phyloP scores from a whole-genome alignment of 2,113 vertebrate genomes.

The Clarias magur region DNA sequence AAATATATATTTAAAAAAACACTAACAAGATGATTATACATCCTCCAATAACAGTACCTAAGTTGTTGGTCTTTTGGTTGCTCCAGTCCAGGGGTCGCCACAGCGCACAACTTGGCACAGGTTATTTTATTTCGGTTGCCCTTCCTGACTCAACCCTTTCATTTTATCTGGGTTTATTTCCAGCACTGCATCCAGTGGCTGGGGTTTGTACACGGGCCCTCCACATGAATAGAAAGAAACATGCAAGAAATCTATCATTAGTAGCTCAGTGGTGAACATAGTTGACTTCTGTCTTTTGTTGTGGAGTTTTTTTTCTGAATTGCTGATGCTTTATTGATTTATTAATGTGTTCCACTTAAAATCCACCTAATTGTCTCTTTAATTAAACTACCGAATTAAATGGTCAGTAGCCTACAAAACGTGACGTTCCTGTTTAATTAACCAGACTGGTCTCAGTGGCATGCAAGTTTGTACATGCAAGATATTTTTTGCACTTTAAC shows the following conservation, averaged over 20 bases:
- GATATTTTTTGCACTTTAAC: not conserved
- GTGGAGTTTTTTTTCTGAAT: not conserved
- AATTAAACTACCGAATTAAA: not conserved
- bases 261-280: too few species aligned
- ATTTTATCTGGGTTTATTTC: too few species aligned
- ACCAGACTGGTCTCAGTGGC: not conserved
- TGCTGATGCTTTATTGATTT: not conserved
- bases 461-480: not conserved
- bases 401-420: not conserved
- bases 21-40: not conserved
- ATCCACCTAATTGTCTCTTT: not conserved
- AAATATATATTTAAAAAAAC: not conserved
- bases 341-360: not conserved
- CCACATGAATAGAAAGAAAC: too few species aligned
- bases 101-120: too few species aligned
- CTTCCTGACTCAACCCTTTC: too few species aligned
- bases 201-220: too few species aligned
- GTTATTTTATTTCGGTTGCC: too few species aligned
- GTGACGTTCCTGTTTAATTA: not conserved
- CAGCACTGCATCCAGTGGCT: too few species aligned
- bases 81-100: too few species aligned
- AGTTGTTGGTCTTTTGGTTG: not conserved
- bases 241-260: too few species aligned
- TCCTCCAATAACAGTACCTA: not conserved
- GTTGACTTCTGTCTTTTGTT: not conserved